Evolutionary conservation across 2,113 vertebrate genomes (phyloP), one percentile per base, ranked within the genome.

Genomic region (Carassius gibelio): DNA sequence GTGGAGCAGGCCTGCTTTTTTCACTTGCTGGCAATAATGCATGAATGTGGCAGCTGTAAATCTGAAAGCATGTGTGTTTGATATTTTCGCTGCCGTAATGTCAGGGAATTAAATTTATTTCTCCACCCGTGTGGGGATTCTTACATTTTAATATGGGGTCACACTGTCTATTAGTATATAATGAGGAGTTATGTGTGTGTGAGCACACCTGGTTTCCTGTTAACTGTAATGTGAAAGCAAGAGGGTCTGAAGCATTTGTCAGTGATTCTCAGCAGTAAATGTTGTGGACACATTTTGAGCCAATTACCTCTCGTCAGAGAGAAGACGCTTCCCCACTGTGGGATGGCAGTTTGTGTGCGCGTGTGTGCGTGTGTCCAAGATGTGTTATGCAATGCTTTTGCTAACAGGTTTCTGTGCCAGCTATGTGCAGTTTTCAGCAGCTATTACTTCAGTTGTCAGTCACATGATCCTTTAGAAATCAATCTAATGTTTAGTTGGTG

Each of bases 301-400:
- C 81, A 83, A 83, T 72, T 83, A 83, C 50, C 50, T 72, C 81
- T 38, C 21, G 68, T 82, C 81, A 72, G 30, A 82, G 50, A 82
- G 30, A 82, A 82, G 64, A 71, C 21, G 21, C 34, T 42, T 82
- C 19, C 50, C 66, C 50, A 23, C 81, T 72, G 50, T 0, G 30
- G 19, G 48, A 38, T 82, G 30, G 23, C 26, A 3, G 62, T 64
- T 17, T 61, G 1, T 55, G 5, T 57, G 55, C 21, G 55, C 8
- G 7, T 55, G 52, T 21, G 55, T 57, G 55, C 21, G 55, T 21
- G 7, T 57, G 55, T 80, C 34, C 11, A 42, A 34, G 19, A 19
- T 59, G 4, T 68, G 62, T 69, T 48, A 71, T 71, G 30, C 55
- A 36, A 38, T 72, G n/a, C 10, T 82, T 26, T 55, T 82, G 66